Base-by-base conservation (phyloP, 2,888 invertebrate genomes). In the Deilephila elpenor region DNA sequence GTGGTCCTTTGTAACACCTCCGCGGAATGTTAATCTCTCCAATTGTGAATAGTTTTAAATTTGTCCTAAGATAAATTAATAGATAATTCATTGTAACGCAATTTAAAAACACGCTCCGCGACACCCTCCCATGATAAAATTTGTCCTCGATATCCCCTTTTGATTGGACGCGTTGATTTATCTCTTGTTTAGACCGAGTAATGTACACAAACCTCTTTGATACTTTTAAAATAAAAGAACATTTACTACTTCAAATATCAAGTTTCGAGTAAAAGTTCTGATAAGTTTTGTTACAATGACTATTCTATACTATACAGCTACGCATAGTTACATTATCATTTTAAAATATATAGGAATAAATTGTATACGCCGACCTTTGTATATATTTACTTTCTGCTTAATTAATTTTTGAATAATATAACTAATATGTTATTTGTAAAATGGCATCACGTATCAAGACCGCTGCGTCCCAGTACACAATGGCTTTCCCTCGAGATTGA, bases 151-250 rank as follows among this genome's bases (percentile, higher is more conserved):
- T 93, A 92, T 91, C 90, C 92, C 90, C 87, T 93, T 94, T 93
- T 93, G 93, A 94, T 94, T 92, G 88, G 92, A 91, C 90, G 88
- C 87, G 88, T 90, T 93, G 94, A 94, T 93, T 94, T 94, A 94
- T 94, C 89, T 91, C 91, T 90, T 92, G 91, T 93, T 92, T 91
- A 89, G 88, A 80, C 82, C 79, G 76, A 78, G 81, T 84, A 80
- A 80, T 74, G 80, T 80, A 88, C 86, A 83, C 83, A 83, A 77
- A 78, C 77, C 75, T 80, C 82, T 78, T 93, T 93, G 92, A 91
- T 91, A 85, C 88, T 90, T 89, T 79, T 70, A 11, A 34, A 61
- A 32, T 14, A 32, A 19, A 6, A 19, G 17, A 32, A 29, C 29
- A 25, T 61, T 32, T 19, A 61, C 5, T 17, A 32, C 32, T 56